Conservation (phyloP, 2,888 invertebrate species). For the Petrophora chlorosata region DNA sequence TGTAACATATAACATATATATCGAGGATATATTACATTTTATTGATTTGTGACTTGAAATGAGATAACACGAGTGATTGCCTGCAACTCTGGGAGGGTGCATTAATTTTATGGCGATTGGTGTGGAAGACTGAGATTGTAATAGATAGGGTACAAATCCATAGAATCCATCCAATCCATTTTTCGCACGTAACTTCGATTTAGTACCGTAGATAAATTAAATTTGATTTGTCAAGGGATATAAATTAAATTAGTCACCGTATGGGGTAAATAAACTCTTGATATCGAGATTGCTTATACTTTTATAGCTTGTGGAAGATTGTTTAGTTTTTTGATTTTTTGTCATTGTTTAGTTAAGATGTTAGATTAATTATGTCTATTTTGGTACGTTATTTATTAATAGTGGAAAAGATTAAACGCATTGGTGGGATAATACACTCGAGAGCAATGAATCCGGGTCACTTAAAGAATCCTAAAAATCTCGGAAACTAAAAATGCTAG, state of each 20-base stretch:
- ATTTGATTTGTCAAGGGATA: constrained; percentile 9
- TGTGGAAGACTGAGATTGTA: too few relatives aligned
- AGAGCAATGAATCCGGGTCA: too few relatives aligned
- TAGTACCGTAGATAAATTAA: constrained; percentile 16
- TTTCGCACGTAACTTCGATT: constrained; percentile 16
- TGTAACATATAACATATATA: not conserved
- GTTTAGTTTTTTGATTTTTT: too few relatives aligned
- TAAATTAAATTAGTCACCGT: constrained; percentile 1
- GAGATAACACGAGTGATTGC: constrained; percentile 19
- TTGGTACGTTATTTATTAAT: too few relatives aligned
- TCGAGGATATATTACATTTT: too few relatives aligned
- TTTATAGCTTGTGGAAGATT: not conserved
- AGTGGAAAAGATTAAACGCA: too few relatives aligned
- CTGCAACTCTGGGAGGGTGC: constrained; percentile 16
- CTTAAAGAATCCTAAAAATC: too few relatives aligned
- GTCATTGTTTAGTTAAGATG: too few relatives aligned
- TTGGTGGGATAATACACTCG: too few relatives aligned
- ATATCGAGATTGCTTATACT: not conserved
- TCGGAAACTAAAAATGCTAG: too few relatives aligned
- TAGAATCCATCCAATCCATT: too few relatives aligned
- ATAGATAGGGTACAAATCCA: constrained; percentile 9
- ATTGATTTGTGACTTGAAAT: constrained; percentile 16
- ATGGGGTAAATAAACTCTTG: not conserved
- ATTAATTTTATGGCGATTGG: constrained; percentile 22
- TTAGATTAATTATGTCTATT: too few relatives aligned